Base-by-base conservation (phyloP, 2,113 vertebrate genomes). In the Labrus mixtus region DNA sequence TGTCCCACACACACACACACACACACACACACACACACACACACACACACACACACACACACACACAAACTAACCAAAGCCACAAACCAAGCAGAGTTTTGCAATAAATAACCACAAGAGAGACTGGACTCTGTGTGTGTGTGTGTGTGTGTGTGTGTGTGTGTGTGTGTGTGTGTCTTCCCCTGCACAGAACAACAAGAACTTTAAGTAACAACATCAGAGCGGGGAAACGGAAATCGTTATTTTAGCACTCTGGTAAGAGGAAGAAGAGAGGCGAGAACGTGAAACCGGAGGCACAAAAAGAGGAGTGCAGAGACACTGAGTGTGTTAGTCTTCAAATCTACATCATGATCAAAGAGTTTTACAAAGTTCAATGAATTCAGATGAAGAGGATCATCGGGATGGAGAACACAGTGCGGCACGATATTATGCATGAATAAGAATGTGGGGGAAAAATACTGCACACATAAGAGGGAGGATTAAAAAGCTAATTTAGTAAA, bases 21-120 rank as follows among this genome's bases (percentile, higher is more conserved):
- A 64, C 53, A 68, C 68, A 20, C 20, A 41, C 36, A 55, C 25
- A 17, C 23, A 46, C 23, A 53, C 11, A 39, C 37, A 69, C 67
- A 48, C 67, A 68, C 68, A 57, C 53, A 68, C 68, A 37, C 41
- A 48, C 33, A 51, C 45, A 58, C 7, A 50, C 46, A 53, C 56
- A 29, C 45, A 43, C 43, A 76, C 33, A 43, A 43, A 43, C 29
- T 65, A 41, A 75, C 43, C 25, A 57, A 78, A 83, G 69, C 64
- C 81, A 64, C 70, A 78, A 68, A 59, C 64, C 25, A 33, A 78
- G 39, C 64, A 65, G 63, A 54, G 22, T 62, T 75, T 64, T 46
- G 29, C 71, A 81, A 69, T 59, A 81, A 69, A 58, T 69, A 70
- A 69, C 72, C 78, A 76, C 72, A 81, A 75, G n/a, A 75, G 74